A percentile compares a stretch with the other conserved stretches of the same genome.
phyloP scores from a whole-genome alignment of 2,888 invertebrate species.

The Apamea epomidion region DNA sequence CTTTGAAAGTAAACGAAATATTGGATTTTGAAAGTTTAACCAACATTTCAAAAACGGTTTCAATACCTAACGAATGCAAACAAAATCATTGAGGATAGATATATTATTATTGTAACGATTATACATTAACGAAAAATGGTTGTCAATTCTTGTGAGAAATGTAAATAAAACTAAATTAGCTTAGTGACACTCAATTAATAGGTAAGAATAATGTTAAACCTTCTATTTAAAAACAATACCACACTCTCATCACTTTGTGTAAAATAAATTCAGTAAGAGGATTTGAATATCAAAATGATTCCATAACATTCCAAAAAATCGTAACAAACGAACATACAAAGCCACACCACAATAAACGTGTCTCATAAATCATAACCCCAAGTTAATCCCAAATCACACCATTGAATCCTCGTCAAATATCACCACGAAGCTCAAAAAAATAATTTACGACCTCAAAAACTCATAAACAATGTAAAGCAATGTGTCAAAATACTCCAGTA shows the following conservation, averaged over 20 bases:
- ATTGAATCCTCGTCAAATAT: slow-evolving; percentile 84
- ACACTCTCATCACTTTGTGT: background rate
- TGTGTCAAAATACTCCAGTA: slow-evolving; percentile 89
- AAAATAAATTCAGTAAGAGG: background rate
- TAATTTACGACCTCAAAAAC: slow-evolving; percentile 85
- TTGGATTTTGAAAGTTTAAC: no score
- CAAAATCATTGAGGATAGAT: background rate
- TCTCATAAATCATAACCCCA: slow-evolving; percentile 84
- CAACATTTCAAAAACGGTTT: no score
- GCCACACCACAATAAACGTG: slow-evolving; percentile 66
- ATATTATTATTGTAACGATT: background rate
- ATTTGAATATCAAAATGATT: background rate
- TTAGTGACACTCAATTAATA: background rate
- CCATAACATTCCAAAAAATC: slow-evolving; percentile 27
- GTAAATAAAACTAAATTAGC: background rate
- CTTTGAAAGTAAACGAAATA: no score
- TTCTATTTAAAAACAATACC: background rate
- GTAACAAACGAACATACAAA: slow-evolving; percentile 53
- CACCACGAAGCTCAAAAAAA: slow-evolving; percentile 73
- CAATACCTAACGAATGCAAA: background rate
- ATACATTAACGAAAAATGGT: background rate
- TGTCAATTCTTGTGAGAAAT: background rate
- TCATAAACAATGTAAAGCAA: slow-evolving; percentile 85
- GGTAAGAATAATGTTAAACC: background rate
- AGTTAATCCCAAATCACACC: slow-evolving; percentile 79